A percentile compares a stretch with the other conserved stretches of the same genome.
Conservation (phyloP, 2,888 invertebrate species). For the Agrochola macilenta region DNA sequence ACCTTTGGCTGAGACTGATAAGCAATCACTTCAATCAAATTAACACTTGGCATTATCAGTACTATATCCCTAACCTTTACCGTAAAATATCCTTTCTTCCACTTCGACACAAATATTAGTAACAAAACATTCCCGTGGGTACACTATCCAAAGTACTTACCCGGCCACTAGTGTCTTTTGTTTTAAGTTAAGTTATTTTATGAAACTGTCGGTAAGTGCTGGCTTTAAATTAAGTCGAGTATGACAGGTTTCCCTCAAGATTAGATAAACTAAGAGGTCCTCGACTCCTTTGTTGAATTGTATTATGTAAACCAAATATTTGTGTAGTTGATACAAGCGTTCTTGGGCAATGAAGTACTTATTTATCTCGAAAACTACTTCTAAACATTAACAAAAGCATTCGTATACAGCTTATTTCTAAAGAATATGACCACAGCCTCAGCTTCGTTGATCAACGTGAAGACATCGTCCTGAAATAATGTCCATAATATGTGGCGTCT, state of each 20-base stretch:
- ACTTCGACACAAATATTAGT: conserved; percentile 32
- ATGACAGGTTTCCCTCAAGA: conserved; percentile 51
- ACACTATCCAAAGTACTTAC: conserved; percentile 26
- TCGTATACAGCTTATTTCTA: background rate
- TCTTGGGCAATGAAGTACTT: background rate
- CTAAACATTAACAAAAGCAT: background rate
- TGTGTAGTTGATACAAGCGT: conserved; percentile 7
- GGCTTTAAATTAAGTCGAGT: conserved; percentile 53
- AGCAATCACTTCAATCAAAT: background rate
- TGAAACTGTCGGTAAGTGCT: conserved; percentile 46
- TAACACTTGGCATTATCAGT: background rate
- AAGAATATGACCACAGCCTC: background rate
- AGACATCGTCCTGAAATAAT: conserved; percentile 10
- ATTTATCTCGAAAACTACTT: conserved; percentile 9
- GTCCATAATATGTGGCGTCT: background rate
- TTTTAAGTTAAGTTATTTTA: conserved; percentile 54
- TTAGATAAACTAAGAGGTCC: conserved; percentile 50
- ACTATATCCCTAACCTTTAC: background rate
- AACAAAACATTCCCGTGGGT: conserved; percentile 50
- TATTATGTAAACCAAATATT: conserved; percentile 28
- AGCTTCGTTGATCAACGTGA: background rate
- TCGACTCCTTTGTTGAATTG: conserved; percentile 33
- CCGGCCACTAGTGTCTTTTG: conserved; percentile 51
- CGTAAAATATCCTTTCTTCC: conserved; percentile 3
- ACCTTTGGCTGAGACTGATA: too few relatives aligned